These are phyloP conservation scores for Napeogenes inachia DNA, from an alignment of 2,888 invertebrate genomes.

Conservation along the genomic window DNA sequence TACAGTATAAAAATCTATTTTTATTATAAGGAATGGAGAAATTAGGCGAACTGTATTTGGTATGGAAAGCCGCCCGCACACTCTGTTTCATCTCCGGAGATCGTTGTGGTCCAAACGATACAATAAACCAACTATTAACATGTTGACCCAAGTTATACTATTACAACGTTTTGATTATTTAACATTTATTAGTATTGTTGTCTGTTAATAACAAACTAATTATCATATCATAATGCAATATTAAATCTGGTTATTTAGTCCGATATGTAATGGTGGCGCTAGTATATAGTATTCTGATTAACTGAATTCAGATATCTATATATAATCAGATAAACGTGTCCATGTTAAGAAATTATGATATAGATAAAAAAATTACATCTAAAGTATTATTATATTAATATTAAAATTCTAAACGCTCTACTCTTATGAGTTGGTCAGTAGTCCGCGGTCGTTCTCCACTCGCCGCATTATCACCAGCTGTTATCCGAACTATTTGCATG, in stretches of 20 bases:
- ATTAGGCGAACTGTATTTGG: constrained; percentile 9
- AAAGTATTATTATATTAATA: too few relatives aligned
- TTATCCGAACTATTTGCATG: constrained; percentile 49
- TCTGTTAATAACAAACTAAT: too few relatives aligned
- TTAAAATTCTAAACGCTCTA: too few relatives aligned
- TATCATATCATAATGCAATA: too few relatives aligned
- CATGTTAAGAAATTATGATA: too few relatives aligned
- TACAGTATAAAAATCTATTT: not conserved
- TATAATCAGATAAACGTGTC: too few relatives aligned
- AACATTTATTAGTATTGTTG: not conserved
- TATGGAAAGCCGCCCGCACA: constrained; percentile 10
- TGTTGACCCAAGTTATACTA: not conserved
- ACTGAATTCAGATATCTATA: too few relatives aligned
- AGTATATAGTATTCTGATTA: too few relatives aligned
- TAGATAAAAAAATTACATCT: too few relatives aligned
- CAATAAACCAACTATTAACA: not conserved
- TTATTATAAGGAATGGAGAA: not conserved
- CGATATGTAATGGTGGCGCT: too few relatives aligned
- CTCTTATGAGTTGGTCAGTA: constrained; percentile 4
- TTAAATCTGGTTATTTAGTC: too few relatives aligned
- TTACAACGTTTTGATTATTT: not conserved
- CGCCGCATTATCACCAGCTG: constrained; percentile 47
- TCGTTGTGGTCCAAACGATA: constrained; percentile 12
- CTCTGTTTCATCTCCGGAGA: constrained; percentile 19
- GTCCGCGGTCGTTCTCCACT: constrained; percentile 35